Percentiles rank a stretch among this genome's conserved stretches.
These are phyloP conservation scores for Catharus ustulatus DNA, from an alignment of 2,797 vertebrate species.

Conservation along the genomic window DNA sequence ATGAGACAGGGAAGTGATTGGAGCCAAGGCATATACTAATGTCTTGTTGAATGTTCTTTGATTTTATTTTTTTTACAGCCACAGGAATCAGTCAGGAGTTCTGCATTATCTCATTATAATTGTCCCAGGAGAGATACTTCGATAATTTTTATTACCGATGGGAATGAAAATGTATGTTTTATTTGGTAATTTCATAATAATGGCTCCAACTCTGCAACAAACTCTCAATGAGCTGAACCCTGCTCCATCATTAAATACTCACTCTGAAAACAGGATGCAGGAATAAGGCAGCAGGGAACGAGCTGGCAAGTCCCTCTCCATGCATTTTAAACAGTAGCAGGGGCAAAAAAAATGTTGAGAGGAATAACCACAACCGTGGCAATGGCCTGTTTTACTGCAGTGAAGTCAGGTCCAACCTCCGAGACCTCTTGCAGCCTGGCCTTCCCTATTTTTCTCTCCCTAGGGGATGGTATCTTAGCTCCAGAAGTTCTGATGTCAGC, in stretches of 20 bases:
- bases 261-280: neutral
- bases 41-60: constrained; percentile 37
- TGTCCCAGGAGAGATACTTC: neutral
- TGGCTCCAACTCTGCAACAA: neutral
- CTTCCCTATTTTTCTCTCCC: neutral
- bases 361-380: neutral
- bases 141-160: constrained; percentile 60
- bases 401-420: neutral
- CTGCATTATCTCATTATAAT: constrained; percentile 50
- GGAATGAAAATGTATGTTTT: constrained; percentile 62
- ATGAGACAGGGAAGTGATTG: constrained; percentile 20
- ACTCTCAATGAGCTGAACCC: neutral
- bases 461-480: neutral
- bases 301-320: neutral
- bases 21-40: constrained; percentile 40
- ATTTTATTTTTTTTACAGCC: constrained; percentile 40
- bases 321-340: neutral
- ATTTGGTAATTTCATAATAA: constrained; percentile 54
- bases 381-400: neutral
- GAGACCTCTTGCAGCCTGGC: neutral
- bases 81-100: constrained; percentile 35
- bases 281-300: neutral
- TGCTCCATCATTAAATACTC: neutral
- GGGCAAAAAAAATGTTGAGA: neutral
- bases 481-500: neutral